A percentile compares a stretch with the other conserved stretches of the same genome.
phyloP scores from a whole-genome alignment of 2,113 vertebrate genomes.

The Podarcis cretensis region DNA sequence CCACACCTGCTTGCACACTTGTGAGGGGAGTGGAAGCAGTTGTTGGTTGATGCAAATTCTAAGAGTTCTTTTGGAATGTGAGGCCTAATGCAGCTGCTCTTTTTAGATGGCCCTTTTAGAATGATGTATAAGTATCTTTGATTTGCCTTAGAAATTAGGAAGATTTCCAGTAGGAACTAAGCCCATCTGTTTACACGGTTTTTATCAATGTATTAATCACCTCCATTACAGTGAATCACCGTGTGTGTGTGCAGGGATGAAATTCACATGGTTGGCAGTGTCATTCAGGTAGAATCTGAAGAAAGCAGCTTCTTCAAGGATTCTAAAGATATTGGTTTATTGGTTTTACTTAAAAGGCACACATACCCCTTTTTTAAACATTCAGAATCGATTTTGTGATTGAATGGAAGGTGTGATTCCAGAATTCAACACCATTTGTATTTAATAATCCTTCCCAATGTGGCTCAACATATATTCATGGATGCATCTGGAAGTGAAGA shows the following conservation, averaged over 20 bases:
- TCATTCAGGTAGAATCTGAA: not conserved
- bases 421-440: not conserved
- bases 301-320: not conserved
- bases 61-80: constrained; percentile 49
- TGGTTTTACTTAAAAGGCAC: not conserved
- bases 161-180: not conserved
- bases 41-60: constrained; percentile 59
- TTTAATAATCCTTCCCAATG: not conserved
- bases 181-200: not conserved
- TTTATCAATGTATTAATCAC: not conserved
- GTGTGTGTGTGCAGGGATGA: not conserved
- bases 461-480: not conserved
- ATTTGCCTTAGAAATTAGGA: constrained; percentile 5
- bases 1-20: constrained; percentile 73
- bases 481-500: not conserved
- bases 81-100: constrained; percentile 65
- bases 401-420: not conserved
- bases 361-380: not conserved
- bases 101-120: not conserved
- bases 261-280: not conserved
- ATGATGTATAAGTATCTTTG: constrained; percentile 25
- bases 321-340: not conserved
- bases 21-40: constrained; percentile 68
- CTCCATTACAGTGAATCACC: not conserved
- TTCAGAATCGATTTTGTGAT: not conserved